Conservation (phyloP, 2,113 vertebrate genomes). For the Alaudala cheleensis region DNA sequence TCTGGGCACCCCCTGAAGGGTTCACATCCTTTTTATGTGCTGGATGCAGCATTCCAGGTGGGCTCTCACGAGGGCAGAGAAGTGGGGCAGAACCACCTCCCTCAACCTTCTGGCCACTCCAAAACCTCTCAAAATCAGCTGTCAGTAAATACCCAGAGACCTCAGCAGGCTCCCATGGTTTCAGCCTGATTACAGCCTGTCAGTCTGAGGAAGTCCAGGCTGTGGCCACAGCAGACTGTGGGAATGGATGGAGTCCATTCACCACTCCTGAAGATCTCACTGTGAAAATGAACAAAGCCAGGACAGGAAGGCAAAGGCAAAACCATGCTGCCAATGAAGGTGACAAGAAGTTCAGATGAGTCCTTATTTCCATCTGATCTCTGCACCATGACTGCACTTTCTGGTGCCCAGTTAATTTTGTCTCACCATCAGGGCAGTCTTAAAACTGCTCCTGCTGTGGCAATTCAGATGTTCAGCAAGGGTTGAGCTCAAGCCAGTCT, state of each 20-base stretch:
- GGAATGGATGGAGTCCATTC: background rate
- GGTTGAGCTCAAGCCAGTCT: background rate
- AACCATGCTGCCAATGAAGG: background rate
- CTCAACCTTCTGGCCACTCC: background rate
- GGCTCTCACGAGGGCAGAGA: accelerated
- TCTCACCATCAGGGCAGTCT: background rate
- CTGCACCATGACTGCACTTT: background rate
- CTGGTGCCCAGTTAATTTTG: background rate
- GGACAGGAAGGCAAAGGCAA: background rate
- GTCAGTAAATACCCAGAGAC: background rate
- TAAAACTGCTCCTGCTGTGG: background rate
- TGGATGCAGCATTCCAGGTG: background rate
- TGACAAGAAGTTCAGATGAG: background rate
- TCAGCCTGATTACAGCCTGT: background rate
- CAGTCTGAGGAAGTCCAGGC: background rate
- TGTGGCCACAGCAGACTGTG: background rate
- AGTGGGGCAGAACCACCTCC: background rate
- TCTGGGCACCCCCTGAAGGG: background rate
- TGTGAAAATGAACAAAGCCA: background rate
- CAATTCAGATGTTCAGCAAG: background rate
- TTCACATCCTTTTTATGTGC: background rate
- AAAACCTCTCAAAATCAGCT: background rate
- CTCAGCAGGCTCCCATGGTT: background rate
- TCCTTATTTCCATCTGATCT: background rate
- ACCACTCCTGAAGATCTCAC: background rate